phyloP scores from a whole-genome alignment of 2,113 vertebrate genomes.

The Hypocryptadius cinnamomeus region DNA sequence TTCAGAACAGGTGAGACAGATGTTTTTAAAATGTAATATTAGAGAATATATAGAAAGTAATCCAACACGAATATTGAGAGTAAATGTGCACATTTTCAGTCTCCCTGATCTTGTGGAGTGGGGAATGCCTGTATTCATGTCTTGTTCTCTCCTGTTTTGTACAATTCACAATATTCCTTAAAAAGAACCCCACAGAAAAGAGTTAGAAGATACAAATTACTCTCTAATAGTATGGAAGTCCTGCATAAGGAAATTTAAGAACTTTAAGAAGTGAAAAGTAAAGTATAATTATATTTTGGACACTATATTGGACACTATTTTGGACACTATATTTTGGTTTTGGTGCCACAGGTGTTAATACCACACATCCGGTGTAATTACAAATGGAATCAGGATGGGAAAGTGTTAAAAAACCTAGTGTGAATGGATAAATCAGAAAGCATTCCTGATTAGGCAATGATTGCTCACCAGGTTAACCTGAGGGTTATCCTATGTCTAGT shows the following conservation, averaged over 20 bases:
- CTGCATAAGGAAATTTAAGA: neutral
- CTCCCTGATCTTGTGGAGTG: neutral
- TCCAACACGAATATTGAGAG: neutral
- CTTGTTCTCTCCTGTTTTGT: neutral
- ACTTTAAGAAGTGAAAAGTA: neutral
- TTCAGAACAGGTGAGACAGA: neutral
- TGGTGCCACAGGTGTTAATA: neutral
- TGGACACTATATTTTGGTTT: neutral
- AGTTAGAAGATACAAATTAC: neutral
- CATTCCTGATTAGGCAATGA: neutral
- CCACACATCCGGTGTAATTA: neutral
- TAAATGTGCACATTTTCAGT: neutral
- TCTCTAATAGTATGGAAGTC: neutral
- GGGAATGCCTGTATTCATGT: neutral
- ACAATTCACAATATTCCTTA: neutral
- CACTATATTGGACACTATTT: neutral
- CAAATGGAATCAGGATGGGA: neutral
- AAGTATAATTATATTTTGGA: neutral
- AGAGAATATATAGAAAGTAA: neutral
- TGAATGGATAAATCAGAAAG: neutral
- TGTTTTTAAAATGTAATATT: neutral
- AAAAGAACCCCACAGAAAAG: neutral
- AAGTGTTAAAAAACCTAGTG: neutral
- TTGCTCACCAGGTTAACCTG: neutral
- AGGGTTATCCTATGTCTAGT: neutral